phyloP scores from a whole-genome alignment of 2,888 invertebrate genomes.

The Sarcophaga variegata region DNA sequence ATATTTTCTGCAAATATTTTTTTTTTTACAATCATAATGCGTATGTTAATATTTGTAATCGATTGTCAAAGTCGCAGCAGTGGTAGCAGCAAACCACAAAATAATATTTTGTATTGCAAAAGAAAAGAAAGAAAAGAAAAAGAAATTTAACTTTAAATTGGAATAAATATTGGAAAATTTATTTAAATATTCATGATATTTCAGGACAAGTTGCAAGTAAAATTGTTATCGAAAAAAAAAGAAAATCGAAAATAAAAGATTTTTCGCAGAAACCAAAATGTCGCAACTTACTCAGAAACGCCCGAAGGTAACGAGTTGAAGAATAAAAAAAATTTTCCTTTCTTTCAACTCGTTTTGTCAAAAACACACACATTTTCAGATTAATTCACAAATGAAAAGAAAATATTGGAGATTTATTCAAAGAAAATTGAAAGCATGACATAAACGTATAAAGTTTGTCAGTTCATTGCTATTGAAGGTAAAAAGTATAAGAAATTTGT shows the following conservation, averaged over 20 bases:
- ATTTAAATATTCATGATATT: slow-evolving; percentile 21
- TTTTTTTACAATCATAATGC: slow-evolving; percentile 25
- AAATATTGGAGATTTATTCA: no score
- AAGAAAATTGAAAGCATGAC: no score
- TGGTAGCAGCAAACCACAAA: not conserved
- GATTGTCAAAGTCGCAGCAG: not conserved
- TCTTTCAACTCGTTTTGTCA: no score
- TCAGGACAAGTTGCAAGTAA: slow-evolving; percentile 1
- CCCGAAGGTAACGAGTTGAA: no score
- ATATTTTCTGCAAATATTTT: not conserved
- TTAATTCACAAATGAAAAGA: no score
- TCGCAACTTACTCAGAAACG: not conserved
- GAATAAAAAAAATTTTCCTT: no score
- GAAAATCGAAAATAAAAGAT: not conserved
- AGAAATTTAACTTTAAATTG: slow-evolving; percentile 24
- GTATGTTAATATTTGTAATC: slow-evolving; percentile 44
- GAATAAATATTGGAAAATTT: slow-evolving; percentile 1
- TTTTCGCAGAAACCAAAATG: not conserved
- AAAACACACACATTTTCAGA: no score
- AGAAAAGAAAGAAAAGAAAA: slow-evolving; percentile 13
- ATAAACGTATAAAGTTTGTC: no score
- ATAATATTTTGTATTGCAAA: not conserved
- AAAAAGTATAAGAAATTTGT: no score
- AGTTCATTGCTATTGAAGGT: no score
- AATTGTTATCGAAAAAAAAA: not conserved